Conservation (phyloP, 2,888 invertebrate species). For the Catocala sponsa region DNA sequence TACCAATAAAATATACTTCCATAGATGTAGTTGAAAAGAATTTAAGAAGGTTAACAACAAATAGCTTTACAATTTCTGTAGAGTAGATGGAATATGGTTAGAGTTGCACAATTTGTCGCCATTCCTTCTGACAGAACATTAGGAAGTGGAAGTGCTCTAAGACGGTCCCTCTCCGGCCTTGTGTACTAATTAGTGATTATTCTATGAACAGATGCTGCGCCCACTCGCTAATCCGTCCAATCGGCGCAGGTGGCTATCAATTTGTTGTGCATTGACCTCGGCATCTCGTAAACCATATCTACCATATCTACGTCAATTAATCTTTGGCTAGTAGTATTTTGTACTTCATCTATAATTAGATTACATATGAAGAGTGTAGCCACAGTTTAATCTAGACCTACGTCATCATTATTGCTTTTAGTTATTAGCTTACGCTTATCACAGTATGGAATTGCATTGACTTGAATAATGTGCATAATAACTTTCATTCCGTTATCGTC, state of each 20-base stretch:
- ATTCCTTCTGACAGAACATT: not conserved
- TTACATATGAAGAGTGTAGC: slow-evolving; percentile 4
- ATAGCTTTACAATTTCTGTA: no score
- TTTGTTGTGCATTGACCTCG: slow-evolving; percentile 53
- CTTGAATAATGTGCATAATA: slow-evolving; percentile 35
- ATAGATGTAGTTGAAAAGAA: no score
- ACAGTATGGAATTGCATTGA: slow-evolving; percentile 4
- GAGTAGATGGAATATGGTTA: no score
- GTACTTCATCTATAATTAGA: slow-evolving; percentile 25
- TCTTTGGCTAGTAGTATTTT: slow-evolving; percentile 29
- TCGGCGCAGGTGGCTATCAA: slow-evolving; percentile 51
- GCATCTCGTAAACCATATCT: slow-evolving; percentile 30
- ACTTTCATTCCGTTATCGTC: slow-evolving; percentile 59
- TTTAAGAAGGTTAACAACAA: no score
- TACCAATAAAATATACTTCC: no score
- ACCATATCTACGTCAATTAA: slow-evolving; percentile 39
- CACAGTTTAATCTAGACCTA: slow-evolving; percentile 17
- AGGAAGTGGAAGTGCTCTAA: slow-evolving; percentile 1
- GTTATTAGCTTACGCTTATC: slow-evolving; percentile 19
- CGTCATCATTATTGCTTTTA: slow-evolving; percentile 28
- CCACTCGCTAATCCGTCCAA: slow-evolving; percentile 47
- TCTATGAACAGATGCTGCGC: slow-evolving; percentile 52
- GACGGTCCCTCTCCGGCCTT: slow-evolving; percentile 28
- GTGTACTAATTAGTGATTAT: slow-evolving; percentile 50
- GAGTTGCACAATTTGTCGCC: no score